Conservation (phyloP, 2,797 vertebrate genomes). For the Pelobates cultripes region DNA sequence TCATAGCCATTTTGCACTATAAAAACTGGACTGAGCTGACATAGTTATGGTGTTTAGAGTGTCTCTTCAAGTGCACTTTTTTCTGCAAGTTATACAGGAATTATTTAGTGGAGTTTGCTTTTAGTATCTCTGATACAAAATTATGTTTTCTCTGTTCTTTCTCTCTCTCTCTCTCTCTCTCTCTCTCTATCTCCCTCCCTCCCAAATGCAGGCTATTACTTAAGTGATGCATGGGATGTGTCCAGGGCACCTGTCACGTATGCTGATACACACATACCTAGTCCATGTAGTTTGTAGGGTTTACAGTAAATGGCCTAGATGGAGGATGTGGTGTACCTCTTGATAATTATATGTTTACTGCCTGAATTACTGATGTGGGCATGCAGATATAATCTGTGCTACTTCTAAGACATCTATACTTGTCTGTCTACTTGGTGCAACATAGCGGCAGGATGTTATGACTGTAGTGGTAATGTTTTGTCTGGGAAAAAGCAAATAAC, state of each 20-base stretch:
- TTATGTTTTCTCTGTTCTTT: no score
- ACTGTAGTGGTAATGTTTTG: constrained; percentile 39
- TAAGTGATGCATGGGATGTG: constrained; percentile 5
- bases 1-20: no score
- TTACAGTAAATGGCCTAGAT: constrained; percentile 19
- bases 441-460: constrained; percentile 49
- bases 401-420: constrained; percentile 32
- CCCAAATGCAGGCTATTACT: no score
- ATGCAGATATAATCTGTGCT: constrained; percentile 41
- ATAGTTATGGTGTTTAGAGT: no score
- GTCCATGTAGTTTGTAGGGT: background rate
- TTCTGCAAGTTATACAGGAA: no score
- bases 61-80: no score
- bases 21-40: no score
- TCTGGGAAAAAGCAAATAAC: constrained; percentile 45
- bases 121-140: no score
- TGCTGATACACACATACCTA: constrained; percentile 20
- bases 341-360: constrained; percentile 47
- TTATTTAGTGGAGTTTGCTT: no score
- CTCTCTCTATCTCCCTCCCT: no score
- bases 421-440: constrained; percentile 32
- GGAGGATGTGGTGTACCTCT: constrained; percentile 42
- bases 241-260: constrained; percentile 19
- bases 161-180: no score
- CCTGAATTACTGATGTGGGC: constrained; percentile 40